Percentiles rank a stretch among this genome's conserved stretches.
These are phyloP conservation scores for Petrocephalus schoutedeni DNA, from an alignment of 2,797 vertebrate species.

Conservation along the genomic window DNA sequence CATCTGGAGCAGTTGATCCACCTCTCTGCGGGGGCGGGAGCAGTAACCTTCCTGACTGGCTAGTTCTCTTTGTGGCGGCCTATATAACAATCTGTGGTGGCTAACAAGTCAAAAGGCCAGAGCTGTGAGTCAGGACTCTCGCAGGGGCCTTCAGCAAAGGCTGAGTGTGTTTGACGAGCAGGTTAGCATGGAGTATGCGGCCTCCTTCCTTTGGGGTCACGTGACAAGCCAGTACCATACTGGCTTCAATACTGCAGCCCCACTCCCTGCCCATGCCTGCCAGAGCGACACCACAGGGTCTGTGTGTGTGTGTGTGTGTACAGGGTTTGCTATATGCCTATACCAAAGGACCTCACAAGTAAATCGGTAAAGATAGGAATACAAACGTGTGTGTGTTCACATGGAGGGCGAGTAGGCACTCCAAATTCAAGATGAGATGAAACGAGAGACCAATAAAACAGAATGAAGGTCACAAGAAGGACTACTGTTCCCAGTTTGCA, in stretches of 20 bases:
- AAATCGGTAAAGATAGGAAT: too few species aligned
- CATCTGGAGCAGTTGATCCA: not conserved
- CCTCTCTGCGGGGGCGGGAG: not conserved
- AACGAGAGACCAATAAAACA: not conserved
- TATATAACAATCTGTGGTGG: not conserved
- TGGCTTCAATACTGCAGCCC: not conserved
- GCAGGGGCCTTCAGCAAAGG: not conserved
- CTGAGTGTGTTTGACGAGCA: not conserved
- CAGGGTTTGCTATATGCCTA: too few species aligned
- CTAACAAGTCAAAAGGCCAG: conserved; percentile 10
- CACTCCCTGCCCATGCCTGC: not conserved
- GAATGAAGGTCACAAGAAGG: not conserved
- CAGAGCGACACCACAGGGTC: not conserved
- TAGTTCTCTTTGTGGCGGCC: conserved; percentile 8
- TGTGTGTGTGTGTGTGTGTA: not conserved
- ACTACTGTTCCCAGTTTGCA: not conserved
- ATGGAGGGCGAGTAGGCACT: not conserved
- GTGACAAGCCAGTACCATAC: not conserved
- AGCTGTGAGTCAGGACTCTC: not conserved
- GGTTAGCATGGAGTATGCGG: not conserved
- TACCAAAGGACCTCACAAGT: too few species aligned
- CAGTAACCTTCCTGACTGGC: conserved; percentile 9
- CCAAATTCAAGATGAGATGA: not conserved
- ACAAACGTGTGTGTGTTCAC: too few species aligned
- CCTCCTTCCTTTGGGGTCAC: not conserved